These are phyloP conservation scores for Saimiri boliviensis DNA, from an alignment of 2,113 vertebrate genomes.

Conservation along the genomic window DNA sequence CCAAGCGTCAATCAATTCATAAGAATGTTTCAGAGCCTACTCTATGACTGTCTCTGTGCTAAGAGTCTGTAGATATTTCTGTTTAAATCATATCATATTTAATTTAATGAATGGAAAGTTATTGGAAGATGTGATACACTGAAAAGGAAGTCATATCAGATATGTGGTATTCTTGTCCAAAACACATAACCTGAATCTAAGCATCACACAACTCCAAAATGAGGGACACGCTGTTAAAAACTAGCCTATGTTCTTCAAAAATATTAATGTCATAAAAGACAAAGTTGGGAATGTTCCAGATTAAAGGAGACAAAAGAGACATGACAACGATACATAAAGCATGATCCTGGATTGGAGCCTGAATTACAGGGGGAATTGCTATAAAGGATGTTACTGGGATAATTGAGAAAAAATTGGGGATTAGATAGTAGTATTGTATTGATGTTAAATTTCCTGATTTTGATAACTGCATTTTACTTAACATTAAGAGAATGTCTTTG, in stretches of 20 bases:
- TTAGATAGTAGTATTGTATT: neutral
- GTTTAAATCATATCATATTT: neutral
- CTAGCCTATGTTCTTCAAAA: neutral
- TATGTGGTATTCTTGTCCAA: neutral
- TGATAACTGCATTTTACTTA: neutral
- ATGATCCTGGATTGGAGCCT: neutral
- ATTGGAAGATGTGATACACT: neutral
- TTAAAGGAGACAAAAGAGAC: neutral
- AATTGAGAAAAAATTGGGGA: neutral
- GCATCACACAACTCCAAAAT: neutral
- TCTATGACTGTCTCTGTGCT: neutral
- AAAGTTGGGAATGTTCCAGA: neutral
- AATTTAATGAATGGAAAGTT: neutral
- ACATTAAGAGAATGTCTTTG: neutral
- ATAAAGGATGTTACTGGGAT: neutral
- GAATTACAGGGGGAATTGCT: neutral
- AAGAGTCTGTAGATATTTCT: neutral
- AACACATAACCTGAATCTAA: neutral
- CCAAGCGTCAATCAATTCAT: neutral
- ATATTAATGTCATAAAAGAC: neutral
- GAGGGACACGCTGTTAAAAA: neutral
- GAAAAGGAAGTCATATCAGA: neutral
- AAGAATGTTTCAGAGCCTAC: neutral
- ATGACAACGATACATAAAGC: neutral
- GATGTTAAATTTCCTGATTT: neutral